Base-by-base conservation (phyloP, 2,113 vertebrate genomes). In the Opisthocomus hoazin region DNA sequence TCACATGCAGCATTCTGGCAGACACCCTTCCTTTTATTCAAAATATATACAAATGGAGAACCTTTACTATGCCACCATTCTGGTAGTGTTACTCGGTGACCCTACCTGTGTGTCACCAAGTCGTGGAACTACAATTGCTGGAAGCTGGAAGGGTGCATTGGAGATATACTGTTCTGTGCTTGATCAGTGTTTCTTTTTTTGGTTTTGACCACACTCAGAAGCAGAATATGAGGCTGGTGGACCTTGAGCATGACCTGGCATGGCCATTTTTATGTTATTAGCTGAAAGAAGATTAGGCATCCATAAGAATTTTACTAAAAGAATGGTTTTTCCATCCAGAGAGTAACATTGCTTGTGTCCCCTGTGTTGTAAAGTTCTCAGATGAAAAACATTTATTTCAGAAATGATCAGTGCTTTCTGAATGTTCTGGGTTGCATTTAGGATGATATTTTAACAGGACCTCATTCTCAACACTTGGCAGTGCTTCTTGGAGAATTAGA, bases 1-100 rank as follows among this genome's bases (percentile, higher is more conserved):
- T 91, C 11, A 5, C 8, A 11, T 50, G 20, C 32, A 68, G 29
- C 27, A 30, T 73, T 78, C 41, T 84, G 81, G 5, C 41, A 87
- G 56, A 37, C 29, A 53, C 12, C 22, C 9, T 74, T 70, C 24
- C 9, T 78, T 87, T 81, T 58, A 53, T 78, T 75, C 26, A 46
- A 70, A 75, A 23, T 63, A 54, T 87, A 63, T 74, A n/a, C 24
- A 78, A 75, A 43, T n/a, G 32, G 23, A 36, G 17, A 77, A 6
- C 10, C 8, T 71, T 43, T 56, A 71, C 23, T 57, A 36, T 50
- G 2, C 20, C 14, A 41, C 15, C 7, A 15, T 66, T 84, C 86
- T 27, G 29, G 20, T 29, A 30, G 32, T 4, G 17, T 34, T 76
- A 24, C 23, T 83, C 0, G 0, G 7, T 68, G 23, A 60, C 16